A percentile compares a stretch with the other conserved stretches of the same genome.
These are phyloP conservation scores for Phrixothrix hirtus DNA, from an alignment of 2,888 invertebrate species.

Conservation along the genomic window DNA sequence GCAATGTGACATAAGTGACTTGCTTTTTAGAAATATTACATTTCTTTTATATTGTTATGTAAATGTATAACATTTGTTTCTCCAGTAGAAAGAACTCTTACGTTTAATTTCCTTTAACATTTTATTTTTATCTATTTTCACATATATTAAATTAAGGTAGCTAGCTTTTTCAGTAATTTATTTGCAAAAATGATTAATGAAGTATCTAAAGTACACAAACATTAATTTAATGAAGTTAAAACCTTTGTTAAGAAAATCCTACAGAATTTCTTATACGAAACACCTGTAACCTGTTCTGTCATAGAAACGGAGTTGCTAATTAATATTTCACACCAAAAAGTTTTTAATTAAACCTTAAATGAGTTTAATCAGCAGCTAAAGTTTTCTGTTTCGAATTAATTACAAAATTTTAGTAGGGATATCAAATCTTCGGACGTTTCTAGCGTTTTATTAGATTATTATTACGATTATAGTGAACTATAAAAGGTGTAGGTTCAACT, in stretches of 20 bases:
- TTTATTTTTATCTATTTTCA: no score
- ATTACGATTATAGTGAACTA: no score
- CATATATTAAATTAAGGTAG: no score
- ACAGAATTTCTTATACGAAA: neutral
- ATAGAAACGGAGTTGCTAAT: conserved; percentile 2
- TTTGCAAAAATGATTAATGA: no score
- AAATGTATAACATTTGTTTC: no score
- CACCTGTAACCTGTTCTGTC: conserved; percentile 6
- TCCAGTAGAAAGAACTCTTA: no score
- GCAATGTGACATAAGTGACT: conserved; percentile 37
- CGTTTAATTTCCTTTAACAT: no score
- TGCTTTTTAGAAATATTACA: conserved; percentile 7
- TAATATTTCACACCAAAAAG: conserved; percentile 12
- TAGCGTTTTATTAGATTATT: conserved; percentile 12
- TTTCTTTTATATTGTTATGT: no score
- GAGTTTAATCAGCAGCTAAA: conserved; percentile 18
- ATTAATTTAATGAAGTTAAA: neutral
- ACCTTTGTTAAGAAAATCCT: neutral
- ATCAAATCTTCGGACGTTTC: conserved; percentile 11
- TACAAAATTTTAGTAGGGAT: conserved; percentile 16
- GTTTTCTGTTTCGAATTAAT: conserved; percentile 16
- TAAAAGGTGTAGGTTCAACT: no score
- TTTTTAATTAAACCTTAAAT: conserved; percentile 20
- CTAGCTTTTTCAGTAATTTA: no score
- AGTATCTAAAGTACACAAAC: no score